Percentiles rank a stretch among this genome's conserved stretches.
Conservation (phyloP, 2,888 invertebrate genomes). For the Erebia palarica region DNA sequence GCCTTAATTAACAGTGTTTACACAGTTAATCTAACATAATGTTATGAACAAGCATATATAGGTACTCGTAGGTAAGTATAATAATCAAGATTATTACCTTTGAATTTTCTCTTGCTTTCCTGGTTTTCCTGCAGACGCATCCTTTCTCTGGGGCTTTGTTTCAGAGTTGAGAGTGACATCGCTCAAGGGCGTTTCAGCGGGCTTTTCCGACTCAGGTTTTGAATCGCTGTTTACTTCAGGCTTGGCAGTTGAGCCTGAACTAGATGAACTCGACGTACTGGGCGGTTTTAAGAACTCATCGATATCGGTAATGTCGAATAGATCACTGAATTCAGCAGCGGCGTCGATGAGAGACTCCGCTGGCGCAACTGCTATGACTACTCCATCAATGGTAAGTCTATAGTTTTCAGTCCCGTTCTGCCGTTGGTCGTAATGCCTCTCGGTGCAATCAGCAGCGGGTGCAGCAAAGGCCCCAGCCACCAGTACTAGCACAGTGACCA, state of each 20-base stretch:
- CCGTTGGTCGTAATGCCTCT: slow-evolving; percentile 84
- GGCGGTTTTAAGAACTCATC: slow-evolving; percentile 35
- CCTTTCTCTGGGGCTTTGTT: slow-evolving; percentile 62
- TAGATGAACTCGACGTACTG: slow-evolving; percentile 28
- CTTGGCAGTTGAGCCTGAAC: slow-evolving; percentile 31
- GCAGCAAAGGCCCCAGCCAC: slow-evolving; percentile 51
- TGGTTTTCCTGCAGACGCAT: slow-evolving; percentile 57
- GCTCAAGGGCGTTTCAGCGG: slow-evolving; percentile 52
- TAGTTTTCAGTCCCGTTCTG: slow-evolving; percentile 91
- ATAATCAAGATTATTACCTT: slow-evolving; percentile 54
- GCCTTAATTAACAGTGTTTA: no score
- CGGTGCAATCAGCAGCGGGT: slow-evolving; percentile 52
- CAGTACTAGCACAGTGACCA: slow-evolving; percentile 57
- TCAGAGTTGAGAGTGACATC: slow-evolving; percentile 57
- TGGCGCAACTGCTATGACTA: slow-evolving; percentile 86
- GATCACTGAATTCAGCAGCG: slow-evolving; percentile 70
- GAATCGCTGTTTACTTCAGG: slow-evolving; percentile 35
- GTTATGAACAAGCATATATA: neutral
- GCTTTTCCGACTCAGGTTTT: slow-evolving; percentile 38
- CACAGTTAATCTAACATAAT: neutral
- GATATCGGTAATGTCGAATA: slow-evolving; percentile 52
- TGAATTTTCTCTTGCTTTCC: slow-evolving; percentile 69
- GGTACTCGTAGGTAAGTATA: no score
- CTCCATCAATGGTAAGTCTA: slow-evolving; percentile 86
- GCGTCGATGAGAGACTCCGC: slow-evolving; percentile 83